These are phyloP conservation scores for Dioctria linearis DNA, from an alignment of 2,888 invertebrate species.

Conservation along the genomic window DNA sequence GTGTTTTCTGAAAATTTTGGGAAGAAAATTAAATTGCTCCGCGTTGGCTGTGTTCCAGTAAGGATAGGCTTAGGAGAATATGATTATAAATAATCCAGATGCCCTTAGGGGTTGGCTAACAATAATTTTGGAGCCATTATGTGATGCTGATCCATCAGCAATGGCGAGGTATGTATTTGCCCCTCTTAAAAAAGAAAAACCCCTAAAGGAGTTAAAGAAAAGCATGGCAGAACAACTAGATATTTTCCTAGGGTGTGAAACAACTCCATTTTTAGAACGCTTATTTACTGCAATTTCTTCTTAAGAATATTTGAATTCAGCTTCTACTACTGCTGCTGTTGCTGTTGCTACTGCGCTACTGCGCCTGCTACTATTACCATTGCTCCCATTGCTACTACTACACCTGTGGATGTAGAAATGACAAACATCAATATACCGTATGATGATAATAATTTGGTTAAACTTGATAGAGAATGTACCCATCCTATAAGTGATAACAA, in stretches of 20 bases:
- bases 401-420: background rate
- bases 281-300: slow-evolving; percentile 74
- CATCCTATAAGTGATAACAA: slow-evolving; percentile 68
- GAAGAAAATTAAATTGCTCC: slow-evolving; percentile 1
- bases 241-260: slow-evolving; percentile 86
- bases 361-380: no score
- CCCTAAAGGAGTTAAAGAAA: slow-evolving; percentile 87
- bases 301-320: slow-evolving; percentile 66
- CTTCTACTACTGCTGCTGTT: slow-evolving; percentile 45
- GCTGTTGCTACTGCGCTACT: no score
- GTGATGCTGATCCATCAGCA: slow-evolving; percentile 97
- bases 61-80: slow-evolving; percentile 69
- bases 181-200: slow-evolving; percentile 95
- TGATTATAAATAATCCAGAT: slow-evolving; percentile 95
- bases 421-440: slow-evolving; percentile 52
- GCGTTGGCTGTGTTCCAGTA: slow-evolving; percentile 48
- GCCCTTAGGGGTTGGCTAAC: slow-evolving; percentile 94
- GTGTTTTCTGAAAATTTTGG: background rate
- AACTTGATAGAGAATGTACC: slow-evolving; percentile 63
- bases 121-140: slow-evolving; percentile 92
- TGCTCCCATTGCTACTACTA: no score
- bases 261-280: slow-evolving; percentile 90
- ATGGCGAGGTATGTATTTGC: slow-evolving; percentile 98
- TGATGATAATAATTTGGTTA: slow-evolving; percentile 49
- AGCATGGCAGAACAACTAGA: slow-evolving; percentile 96